These are phyloP conservation scores for Stegodyphus mimosarum DNA, from an alignment of 1,140 invertebrate genomes.

Conservation along the genomic window DNA sequence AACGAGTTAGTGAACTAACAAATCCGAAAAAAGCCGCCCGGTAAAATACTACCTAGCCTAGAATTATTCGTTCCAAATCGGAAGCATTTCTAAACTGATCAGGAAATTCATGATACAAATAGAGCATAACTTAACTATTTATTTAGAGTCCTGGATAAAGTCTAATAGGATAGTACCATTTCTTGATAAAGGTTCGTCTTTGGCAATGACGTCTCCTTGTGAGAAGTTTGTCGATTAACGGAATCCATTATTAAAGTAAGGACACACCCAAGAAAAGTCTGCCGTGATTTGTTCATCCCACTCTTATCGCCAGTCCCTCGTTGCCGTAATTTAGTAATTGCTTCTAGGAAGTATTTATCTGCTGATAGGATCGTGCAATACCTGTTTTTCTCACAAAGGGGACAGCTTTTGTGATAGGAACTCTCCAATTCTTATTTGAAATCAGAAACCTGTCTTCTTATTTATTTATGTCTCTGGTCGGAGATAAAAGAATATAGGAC, in stretches of 20 bases:
- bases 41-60: too few relatives aligned
- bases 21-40: too few relatives aligned
- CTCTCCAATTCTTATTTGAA: background rate
- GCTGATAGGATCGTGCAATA: slow-evolving; percentile 37
- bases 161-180: too few relatives aligned
- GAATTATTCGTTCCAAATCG: too few relatives aligned
- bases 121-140: too few relatives aligned
- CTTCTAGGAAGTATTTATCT: slow-evolving; percentile 28
- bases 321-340: slow-evolving; percentile 40
- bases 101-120: too few relatives aligned
- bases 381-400: slow-evolving; percentile 22
- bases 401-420: background rate
- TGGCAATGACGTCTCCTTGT: slow-evolving; percentile 25
- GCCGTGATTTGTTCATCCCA: slow-evolving; percentile 44
- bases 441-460: too few relatives aligned
- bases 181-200: background rate
- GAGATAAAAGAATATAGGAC: too few relatives aligned
- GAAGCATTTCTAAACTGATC: too few relatives aligned
- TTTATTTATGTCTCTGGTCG: too few relatives aligned
- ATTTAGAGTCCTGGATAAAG: too few relatives aligned
- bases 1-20: too few relatives aligned
- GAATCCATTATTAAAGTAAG: slow-evolving; percentile 37
- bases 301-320: slow-evolving; percentile 8
- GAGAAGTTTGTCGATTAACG: slow-evolving; percentile 47
- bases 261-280: slow-evolving; percentile 52